phyloP scores from a whole-genome alignment of 2,113 vertebrate species.

The Gila orcuttii region DNA sequence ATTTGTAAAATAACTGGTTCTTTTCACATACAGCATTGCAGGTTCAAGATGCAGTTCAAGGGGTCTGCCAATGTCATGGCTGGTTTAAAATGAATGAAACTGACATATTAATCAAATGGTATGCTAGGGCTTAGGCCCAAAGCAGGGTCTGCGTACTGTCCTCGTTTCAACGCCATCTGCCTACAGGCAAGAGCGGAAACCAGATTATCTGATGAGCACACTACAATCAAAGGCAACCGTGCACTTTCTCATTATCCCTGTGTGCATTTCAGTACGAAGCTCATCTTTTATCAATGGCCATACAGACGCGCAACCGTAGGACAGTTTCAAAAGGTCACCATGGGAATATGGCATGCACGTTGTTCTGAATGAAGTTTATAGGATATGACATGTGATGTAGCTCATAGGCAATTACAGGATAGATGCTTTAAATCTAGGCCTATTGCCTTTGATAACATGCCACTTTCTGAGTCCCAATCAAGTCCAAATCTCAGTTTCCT shows the following conservation, averaged over 20 bases:
- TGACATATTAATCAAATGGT: slow-evolving; percentile 42
- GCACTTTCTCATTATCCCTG: slow-evolving; percentile 26
- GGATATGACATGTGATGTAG: background rate
- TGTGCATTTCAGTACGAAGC: background rate
- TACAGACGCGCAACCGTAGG: background rate
- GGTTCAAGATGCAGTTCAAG: background rate
- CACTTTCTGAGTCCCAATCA: background rate
- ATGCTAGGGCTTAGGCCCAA: slow-evolving; percentile 68
- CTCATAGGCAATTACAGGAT: background rate
- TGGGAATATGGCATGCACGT: background rate
- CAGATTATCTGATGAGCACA: slow-evolving; percentile 70
- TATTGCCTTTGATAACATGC: background rate
- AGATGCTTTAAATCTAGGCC: background rate
- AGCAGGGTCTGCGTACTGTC: slow-evolving; percentile 63
- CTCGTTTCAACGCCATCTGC: slow-evolving; percentile 73
- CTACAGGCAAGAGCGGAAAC: slow-evolving; percentile 66
- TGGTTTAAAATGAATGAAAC: slow-evolving; percentile 8
- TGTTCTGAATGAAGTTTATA: background rate
- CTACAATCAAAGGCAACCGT: slow-evolving; percentile 60
- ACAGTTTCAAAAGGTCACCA: background rate
- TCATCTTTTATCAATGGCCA: slow-evolving; percentile 1
- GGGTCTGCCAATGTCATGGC: background rate
- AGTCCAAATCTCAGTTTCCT: background rate
- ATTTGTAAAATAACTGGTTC: background rate
- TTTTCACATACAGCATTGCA: background rate